Percentiles rank a stretch among this genome's conserved stretches.
Conservation (phyloP, 1,140 invertebrate genomes). For the Andricus grossulariae region DNA sequence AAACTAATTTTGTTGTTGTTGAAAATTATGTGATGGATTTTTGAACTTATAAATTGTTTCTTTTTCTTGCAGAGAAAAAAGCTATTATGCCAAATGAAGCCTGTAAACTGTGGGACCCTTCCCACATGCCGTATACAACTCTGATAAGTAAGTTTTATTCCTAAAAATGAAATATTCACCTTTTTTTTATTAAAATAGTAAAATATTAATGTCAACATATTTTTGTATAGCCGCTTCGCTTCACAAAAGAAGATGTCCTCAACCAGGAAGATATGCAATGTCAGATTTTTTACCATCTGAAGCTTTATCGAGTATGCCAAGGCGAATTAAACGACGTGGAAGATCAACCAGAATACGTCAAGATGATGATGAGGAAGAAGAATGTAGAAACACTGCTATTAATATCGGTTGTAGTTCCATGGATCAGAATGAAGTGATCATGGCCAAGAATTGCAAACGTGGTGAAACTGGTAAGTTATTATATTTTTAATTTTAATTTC, state of each 20-base stretch:
- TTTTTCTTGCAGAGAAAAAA: slow-evolving; percentile 62
- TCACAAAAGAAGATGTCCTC: slow-evolving; percentile 74
- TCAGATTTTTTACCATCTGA: slow-evolving; percentile 49
- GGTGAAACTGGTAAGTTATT: slow-evolving; percentile 62
- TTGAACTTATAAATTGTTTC: slow-evolving; percentile 29
- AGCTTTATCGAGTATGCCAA: slow-evolving; percentile 54
- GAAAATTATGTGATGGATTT: slow-evolving; percentile 32
- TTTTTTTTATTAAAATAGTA: background rate
- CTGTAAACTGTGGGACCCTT: slow-evolving; percentile 77
- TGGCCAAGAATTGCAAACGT: slow-evolving; percentile 66
- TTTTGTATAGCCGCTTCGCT: slow-evolving; percentile 67
- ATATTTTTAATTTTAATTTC: background rate
- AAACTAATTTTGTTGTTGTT: slow-evolving; percentile 25
- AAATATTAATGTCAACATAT: slow-evolving; percentile 15
- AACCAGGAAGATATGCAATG: slow-evolving; percentile 71
- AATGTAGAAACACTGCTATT: slow-evolving; percentile 66
- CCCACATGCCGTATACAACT: slow-evolving; percentile 85
- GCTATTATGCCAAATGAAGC: slow-evolving; percentile 78
- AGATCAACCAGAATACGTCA: slow-evolving; percentile 45
- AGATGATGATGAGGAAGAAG: slow-evolving; percentile 52
- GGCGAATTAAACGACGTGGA: slow-evolving; percentile 55
- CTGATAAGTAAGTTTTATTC: slow-evolving; percentile 85
- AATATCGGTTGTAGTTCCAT: slow-evolving; percentile 69
- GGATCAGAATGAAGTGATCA: slow-evolving; percentile 70
- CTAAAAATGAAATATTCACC: slow-evolving; percentile 30